Percentiles rank a stretch among this genome's conserved stretches.
phyloP scores from a whole-genome alignment of 2,888 invertebrate genomes.

The Hetaerina titia region DNA sequence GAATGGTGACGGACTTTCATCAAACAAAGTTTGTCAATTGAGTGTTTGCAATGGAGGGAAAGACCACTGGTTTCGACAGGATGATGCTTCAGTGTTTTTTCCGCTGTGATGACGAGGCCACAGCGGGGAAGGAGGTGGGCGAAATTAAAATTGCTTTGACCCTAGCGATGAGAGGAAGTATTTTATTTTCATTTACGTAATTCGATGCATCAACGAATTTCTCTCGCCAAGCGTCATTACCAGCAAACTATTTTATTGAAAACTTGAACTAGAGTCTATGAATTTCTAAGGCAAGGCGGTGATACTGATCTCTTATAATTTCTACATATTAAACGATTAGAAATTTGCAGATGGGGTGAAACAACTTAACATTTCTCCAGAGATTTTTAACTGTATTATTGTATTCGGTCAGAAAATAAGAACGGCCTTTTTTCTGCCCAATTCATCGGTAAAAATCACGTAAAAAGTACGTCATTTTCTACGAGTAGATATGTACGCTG shows the following conservation, averaged over 20 bases:
- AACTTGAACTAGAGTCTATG: too few species aligned
- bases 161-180: not conserved
- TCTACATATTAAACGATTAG: too few species aligned
- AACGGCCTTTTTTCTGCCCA: too few species aligned
- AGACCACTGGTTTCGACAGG: not conserved
- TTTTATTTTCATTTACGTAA: not conserved
- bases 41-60: constrained; percentile 27
- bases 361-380: too few species aligned
- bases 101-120: not conserved
- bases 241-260: not conserved
- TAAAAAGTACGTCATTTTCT: too few species aligned
- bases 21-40: constrained; percentile 27
- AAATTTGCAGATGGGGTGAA: too few species aligned
- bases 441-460: too few species aligned
- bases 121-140: not conserved
- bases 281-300: too few species aligned
- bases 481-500: too few species aligned
- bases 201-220: not conserved
- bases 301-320: too few species aligned
- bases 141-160: constrained; percentile 22
- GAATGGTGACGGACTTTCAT: not conserved
- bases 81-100: not conserved
- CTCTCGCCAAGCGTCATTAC: not conserved
- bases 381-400: too few species aligned
- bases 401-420: too few species aligned